Base-by-base conservation (phyloP, 2,888 invertebrate genomes). In the Pheosia tremula region DNA sequence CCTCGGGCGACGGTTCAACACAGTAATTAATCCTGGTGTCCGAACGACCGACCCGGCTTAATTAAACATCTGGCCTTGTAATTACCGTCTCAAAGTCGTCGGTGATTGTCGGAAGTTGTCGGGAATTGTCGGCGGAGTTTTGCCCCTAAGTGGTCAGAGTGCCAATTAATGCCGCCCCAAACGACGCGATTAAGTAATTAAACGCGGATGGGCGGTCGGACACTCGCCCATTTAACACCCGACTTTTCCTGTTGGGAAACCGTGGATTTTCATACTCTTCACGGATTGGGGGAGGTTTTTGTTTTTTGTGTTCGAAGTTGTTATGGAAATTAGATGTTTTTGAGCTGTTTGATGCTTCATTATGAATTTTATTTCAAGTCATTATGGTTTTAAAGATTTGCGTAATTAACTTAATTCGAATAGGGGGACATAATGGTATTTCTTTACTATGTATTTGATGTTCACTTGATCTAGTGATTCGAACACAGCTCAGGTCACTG, bases 21-120 rank as follows among this genome's bases (percentile, higher is more conserved):
- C 77, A 85, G 82, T 88, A 91, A 93, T 93, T 93, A 93, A 93
- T 90, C 87, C 75, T 72, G 83, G 83, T 84, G 91, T 87, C 89
- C 88, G 84, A 80, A 71, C 82, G 82, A 68, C 79, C 86, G 83
- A 79, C 85, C 81, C 81, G 79, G 82, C 87, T 84, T 92, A 93
- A 93, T 93, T 93, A 93, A 91, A 87, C 91, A 92, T 90, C 88
- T 87, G 90, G 89, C 89, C 91, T 88, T 92, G 91, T 93, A 92
- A 93, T 93, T 93, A 93, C 87, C 75, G 80, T 75, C 78, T 88
- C 84, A 85, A 87, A 85, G 79, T 85, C 85, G 87, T 82, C 83
- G 86, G 84, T 84, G 86, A 81, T 85, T 84, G 83, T 82, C 82
- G 83, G 81, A 80, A 81, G 75, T 85, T 83, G 81, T 82, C 86